Percentiles rank a stretch among this genome's conserved stretches.
phyloP scores from a whole-genome alignment of 2,113 vertebrate genomes.

The Dasyornis broadbenti region DNA sequence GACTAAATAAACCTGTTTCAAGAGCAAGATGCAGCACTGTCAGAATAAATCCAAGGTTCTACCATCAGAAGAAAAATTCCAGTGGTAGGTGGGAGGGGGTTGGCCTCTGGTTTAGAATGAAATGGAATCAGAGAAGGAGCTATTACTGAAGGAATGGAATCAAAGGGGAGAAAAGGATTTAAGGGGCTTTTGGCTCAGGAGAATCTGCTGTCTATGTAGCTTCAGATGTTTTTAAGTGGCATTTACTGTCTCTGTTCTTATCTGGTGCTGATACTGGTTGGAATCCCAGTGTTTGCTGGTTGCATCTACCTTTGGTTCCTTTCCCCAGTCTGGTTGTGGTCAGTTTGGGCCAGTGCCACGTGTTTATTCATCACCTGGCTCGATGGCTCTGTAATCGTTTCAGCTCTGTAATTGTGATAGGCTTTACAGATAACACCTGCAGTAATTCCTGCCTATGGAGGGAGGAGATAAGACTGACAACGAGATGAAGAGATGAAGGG shows the following conservation, averaged over 20 bases:
- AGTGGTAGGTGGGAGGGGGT: fast-evolving
- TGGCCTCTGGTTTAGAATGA: neutral
- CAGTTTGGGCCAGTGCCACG: neutral
- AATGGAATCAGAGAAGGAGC: neutral
- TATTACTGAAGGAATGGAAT: neutral
- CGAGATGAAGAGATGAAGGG: neutral
- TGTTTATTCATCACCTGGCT: neutral
- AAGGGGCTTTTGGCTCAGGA: neutral
- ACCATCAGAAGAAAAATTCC: neutral
- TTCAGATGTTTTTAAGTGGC: neutral
- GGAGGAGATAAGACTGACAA: neutral
- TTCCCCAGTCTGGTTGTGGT: neutral
- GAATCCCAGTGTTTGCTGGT: neutral
- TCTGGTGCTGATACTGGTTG: neutral
- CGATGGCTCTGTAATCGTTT: neutral
- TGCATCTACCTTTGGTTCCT: neutral
- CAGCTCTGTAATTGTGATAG: neutral
- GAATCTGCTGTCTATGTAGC: neutral
- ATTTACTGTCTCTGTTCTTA: neutral
- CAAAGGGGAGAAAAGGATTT: neutral
- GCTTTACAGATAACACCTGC: neutral
- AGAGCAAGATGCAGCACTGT: neutral
- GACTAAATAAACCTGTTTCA: neutral
- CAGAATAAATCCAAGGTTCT: neutral
- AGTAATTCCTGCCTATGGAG: neutral